Base-by-base conservation (phyloP, 2,888 invertebrate genomes). In the Drosophila percnosoma region DNA sequence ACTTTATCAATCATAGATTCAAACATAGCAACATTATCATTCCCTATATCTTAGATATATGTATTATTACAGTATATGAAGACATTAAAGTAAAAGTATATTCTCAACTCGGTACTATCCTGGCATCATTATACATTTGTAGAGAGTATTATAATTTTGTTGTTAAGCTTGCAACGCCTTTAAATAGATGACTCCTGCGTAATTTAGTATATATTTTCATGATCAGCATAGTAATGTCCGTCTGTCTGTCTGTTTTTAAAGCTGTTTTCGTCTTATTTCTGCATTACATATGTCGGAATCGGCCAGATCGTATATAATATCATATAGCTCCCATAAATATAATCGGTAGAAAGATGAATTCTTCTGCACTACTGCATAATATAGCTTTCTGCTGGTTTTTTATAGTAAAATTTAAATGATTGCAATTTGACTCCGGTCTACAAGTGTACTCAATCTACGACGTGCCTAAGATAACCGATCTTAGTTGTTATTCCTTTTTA, bases 361-460 rank as follows among this genome's bases (percentile, higher is more conserved):
- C 10, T 40, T 40, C 4, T 2, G n/a, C n/a, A 15, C 2, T 8
- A 7, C 2, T 4, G 15, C 8, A 15, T 24, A 13, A 45, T 4
- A 15, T 15, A 45, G 13, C 13, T 21, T 21, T 21, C 10, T 1
- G n/a, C 2, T 40, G n/a, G 2, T n/a, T 40, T 40, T 40, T 40
- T 11, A 40, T n/a, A n/a, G n/a, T 40, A 40, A 0, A 2, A 21
- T 13, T 45, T 0, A 45, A 24, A 7, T 15, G 13, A 1, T 13
- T 2, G 21, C 21, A 24, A 21, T 15, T 45, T 15, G 21, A 15
- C 7, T 13, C 15, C 21, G 1, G 7, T 15, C 21, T 45, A 24
- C 13, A 24, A 24, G 13, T 4, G 45, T 15, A 45, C 8, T 21
- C 2, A 4, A 45, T 45, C 13, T 4, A 24, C 15, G 45, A 45